Base-by-base conservation (phyloP, 2,797 vertebrate species). In the Characodon lateralis region DNA sequence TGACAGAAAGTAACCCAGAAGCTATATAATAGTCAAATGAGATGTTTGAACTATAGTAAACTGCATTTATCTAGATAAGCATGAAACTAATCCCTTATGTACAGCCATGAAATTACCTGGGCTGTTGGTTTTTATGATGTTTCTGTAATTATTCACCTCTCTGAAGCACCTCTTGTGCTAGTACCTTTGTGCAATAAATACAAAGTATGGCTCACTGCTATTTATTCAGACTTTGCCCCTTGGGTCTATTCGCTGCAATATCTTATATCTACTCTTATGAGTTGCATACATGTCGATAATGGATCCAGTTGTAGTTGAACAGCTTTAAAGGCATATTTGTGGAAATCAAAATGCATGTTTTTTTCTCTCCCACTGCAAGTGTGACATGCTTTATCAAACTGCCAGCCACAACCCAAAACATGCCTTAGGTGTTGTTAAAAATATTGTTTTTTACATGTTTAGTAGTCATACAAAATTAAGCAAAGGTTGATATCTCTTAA, bases 201-300 rank as follows among this genome's bases (percentile, higher is more conserved):
- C 71, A 58, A 76, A 70, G 66, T 53, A 73, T 70, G 28, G 6
- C 74, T 18, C 53, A 7, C 16, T 59, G 51, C n/a, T 14, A 20
- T 85, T 73, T n/a, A 41, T 51, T 43, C 20, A 83, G 82, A 92
- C 89, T 90, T 91, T 89, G 82, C n/a, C 70, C 80, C 53, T 50
- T 22, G 13, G 74, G 18, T 6, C 24, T 69, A 10, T 5, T 71
- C 31, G 51, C 79, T 24, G 18, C 46, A 78, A 75, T 28, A 14
- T 79, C 84, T 85, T 71, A 73, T 61, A 22, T 6, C 48, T 50
- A 5, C 2, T 74, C 46, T 69, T 63, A 26, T 63, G 10, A 10
- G 28, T 56, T 76, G 74, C 18, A 41, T 68, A 39, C 41, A 51
- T 70, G 59, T 50, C 16, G 0, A 14, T 43, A 80, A 79, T 35